These are phyloP conservation scores for Nyctereutes procyonoides DNA, from an alignment of 2,113 vertebrate genomes.

Conservation along the genomic window DNA sequence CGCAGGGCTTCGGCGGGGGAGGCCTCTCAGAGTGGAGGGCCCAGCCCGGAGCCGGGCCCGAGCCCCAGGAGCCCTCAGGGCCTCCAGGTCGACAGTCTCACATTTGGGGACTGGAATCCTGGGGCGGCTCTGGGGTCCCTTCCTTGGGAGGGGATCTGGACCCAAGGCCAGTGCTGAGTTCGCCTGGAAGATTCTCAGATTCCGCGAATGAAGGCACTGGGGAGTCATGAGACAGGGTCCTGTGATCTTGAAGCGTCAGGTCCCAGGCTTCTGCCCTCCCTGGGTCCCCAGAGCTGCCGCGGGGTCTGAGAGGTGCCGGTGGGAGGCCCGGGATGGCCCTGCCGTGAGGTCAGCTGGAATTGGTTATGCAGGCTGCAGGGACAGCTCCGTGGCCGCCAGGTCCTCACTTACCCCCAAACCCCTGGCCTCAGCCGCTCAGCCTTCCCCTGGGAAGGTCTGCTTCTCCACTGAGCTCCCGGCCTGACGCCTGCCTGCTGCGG, in stretches of 20 bases:
- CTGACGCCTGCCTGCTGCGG: no score
- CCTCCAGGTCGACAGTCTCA: neutral
- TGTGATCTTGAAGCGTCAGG: neutral
- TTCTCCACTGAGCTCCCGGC: neutral
- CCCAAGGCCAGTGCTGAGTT: neutral
- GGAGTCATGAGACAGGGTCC: neutral
- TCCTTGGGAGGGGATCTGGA: neutral
- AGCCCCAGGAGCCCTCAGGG: neutral
- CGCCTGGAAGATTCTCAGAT: neutral
- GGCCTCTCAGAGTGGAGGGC: neutral
- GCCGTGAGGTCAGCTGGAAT: neutral
- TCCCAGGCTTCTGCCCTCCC: neutral
- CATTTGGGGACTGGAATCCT: neutral
- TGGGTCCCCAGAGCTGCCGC: neutral
- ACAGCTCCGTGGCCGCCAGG: neutral
- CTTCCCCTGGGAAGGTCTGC: neutral
- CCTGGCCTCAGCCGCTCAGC: neutral
- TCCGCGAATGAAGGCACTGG: neutral
- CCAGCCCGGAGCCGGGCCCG: neutral
- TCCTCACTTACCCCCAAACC: neutral
- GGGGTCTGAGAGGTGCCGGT: neutral
- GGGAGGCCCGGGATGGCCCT: neutral
- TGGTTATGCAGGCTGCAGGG: neutral
- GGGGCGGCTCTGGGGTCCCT: neutral
- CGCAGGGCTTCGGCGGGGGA: neutral